Percentiles rank a stretch among this genome's conserved stretches.
Evolutionary conservation across 1,140 invertebrate genomes (phyloP).

Genomic region (Aphelenchoides besseyi): DNA sequence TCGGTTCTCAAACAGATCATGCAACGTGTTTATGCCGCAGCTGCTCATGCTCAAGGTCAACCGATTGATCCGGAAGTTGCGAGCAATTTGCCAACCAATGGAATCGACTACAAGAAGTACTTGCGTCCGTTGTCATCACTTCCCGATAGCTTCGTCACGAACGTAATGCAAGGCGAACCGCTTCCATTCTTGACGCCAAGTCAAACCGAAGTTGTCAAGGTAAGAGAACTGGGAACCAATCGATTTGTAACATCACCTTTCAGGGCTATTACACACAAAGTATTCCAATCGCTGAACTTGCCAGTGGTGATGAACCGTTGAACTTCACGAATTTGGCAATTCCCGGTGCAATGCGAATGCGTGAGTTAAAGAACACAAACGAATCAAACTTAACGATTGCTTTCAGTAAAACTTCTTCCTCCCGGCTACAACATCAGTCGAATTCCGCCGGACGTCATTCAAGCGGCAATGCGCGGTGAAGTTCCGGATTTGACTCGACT

Average conservation of each 20-base stretch:
- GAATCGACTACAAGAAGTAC: constrained; percentile 37
- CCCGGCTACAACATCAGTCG: constrained; percentile 56
- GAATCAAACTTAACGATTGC: constrained; percentile 11
- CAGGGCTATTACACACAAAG: constrained; percentile 49
- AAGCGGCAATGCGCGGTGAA: constrained; percentile 52
- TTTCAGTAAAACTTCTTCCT: constrained; percentile 51
- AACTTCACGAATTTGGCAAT: constrained; percentile 25
- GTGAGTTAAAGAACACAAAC: neutral
- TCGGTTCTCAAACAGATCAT: constrained; percentile 55
- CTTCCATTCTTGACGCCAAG: constrained; percentile 38
- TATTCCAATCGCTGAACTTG: constrained; percentile 34
- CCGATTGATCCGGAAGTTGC: constrained; percentile 29
- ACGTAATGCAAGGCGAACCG: constrained; percentile 46
- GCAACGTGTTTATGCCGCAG: constrained; percentile 46
- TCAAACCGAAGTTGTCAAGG: constrained; percentile 49
- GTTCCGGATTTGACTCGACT: constrained; percentile 53
- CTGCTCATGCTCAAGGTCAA: constrained; percentile 36
- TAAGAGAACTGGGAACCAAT: constrained; percentile 11
- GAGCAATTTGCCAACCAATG: constrained; percentile 24
- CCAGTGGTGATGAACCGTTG: neutral
- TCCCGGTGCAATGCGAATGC: constrained; percentile 1
- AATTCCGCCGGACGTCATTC: constrained; percentile 51
- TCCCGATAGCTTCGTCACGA: constrained; percentile 38
- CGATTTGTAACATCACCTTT: constrained; percentile 20
- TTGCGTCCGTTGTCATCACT: constrained; percentile 45